Base-by-base conservation (phyloP, 1,140 invertebrate species). In the Drosophila truncata region DNA sequence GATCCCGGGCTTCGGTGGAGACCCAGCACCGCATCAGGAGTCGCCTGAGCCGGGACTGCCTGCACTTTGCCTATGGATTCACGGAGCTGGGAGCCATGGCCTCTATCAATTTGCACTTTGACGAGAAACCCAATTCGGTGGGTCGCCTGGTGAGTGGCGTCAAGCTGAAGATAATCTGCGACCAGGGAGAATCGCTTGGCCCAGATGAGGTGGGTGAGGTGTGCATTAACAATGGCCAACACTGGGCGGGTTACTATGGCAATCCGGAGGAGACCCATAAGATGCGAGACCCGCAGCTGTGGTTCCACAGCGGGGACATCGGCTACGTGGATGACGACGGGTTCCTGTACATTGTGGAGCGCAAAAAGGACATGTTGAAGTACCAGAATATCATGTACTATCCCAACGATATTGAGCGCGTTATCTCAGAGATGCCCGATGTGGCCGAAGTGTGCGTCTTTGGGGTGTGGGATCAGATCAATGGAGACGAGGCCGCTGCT, bases 271-370 rank as follows among this genome's bases (percentile, higher is more conserved):
- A 82, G 4, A 72, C 79, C 1, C 52, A 47, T 11, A 55, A 73
- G 14, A 61, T 91, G 3, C 64, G 75, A 0, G 91, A 92, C 13
- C 18, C 58, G 0, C 76, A 92, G 5, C 94, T 95, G 3, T 97
- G 95, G 95, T 91, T 96, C 9, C 93, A 94, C 49, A 95, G 95
- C 23, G 96, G 96, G 8, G 96, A 96, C 82, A 91, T 96, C 35
- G 95, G 94, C 13, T 94, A 94, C 44, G 88, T 94, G 47, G 94
- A 96, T 66, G 88, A 94, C 16, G 88, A 95, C 27, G 93, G 93
- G 1, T 90, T 91, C 35, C 69, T 94, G 9, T 94, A 91, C 50
- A 93, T 95, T 62, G 93, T 95, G 4, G 95, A 96, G 66, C 84
- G 96, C 14, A 91, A 95, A 7, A 96, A 96, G 84, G 95, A 96